Percentiles rank a stretch among this genome's conserved stretches.
phyloP scores from a whole-genome alignment of 64 coral and sea anemone genomes.

The Montipora capricornis region DNA sequence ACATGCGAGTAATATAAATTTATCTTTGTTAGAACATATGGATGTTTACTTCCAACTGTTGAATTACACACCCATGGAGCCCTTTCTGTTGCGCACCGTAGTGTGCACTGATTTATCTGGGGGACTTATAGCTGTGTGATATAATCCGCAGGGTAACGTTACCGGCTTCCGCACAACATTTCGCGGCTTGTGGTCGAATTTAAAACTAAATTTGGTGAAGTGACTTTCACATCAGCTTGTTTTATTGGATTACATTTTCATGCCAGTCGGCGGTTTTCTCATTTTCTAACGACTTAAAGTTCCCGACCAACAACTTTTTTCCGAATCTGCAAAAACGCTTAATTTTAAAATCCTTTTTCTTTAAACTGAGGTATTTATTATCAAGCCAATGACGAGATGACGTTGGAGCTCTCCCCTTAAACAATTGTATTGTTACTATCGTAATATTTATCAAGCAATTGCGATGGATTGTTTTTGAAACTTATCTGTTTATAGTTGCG shows the following conservation, averaged over 20 bases:
- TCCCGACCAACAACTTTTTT: not conserved
- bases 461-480: not conserved
- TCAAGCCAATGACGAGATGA: not conserved
- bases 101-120: conserved; percentile 16
- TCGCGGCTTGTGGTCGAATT: not conserved
- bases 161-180: conserved; percentile 22
- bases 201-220: conserved; percentile 10
- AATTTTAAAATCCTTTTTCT: not conserved
- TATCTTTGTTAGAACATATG: not conserved
- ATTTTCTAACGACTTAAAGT: not conserved
- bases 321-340: not conserved
- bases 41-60: conserved; percentile 10
- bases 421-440: not conserved
- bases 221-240: not conserved
- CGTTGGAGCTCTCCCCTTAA: not conserved
- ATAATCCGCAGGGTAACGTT: not conserved
- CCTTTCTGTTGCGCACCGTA: not conserved
- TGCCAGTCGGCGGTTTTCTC: not conserved
- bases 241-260: conserved; percentile 39
- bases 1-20: not conserved
- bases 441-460: not conserved
- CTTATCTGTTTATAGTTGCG: conserved; percentile 6
- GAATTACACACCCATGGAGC: conserved; percentile 9
- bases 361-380: not conserved
- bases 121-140: conserved; percentile 2